Evolutionary conservation across 2,888 invertebrate genomes (phyloP), one percentile per base, ranked within the genome.

Genomic region (Ctenicera cuprea): DNA sequence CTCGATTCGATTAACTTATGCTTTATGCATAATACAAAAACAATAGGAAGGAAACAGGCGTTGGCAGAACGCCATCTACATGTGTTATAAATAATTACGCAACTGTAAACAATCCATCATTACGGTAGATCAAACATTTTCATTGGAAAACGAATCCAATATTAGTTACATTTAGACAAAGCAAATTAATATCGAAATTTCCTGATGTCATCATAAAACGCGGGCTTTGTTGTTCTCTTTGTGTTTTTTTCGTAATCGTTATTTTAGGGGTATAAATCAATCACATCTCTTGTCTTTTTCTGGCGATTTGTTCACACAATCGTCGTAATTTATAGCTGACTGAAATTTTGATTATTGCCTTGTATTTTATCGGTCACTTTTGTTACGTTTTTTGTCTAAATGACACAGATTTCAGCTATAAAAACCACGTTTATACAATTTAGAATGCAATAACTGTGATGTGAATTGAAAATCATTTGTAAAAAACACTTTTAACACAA

Each of bases 161-260:
- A 69, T 61, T 69, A 61, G 30, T 69, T 61, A 38, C 33, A 69
- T 38, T 37, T 50, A 64, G 69, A 76, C 73, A 74, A 67, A 75
- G 73, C 75, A 75, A 78, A 78, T 78, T 78, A 75, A 76, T 77
- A 77, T 69, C 75, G 74, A 74, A 76, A 76, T 71, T 73, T 74
- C 73, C 65, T 68, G 71, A 74, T 71, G 76, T 75, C 75, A 72
- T 75, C 74, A 72, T 76, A 74, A 76, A 76, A 75, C 52, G 65
- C 20, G 14, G 63, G 70, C 72, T 73, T 74, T 75, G 70, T 75
- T 71, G 66, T 77, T 64, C 66, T 73, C 63, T 63, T 37, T 65
- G 70, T 14, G 38, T 9, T 26, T 52, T 57, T 30, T 70, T 50
- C 71, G 66, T 75, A 71, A 71, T 66, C 57, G 61, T 67, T 72